Base-by-base conservation (phyloP, 2,113 vertebrate genomes). In the Chionis minor region DNA sequence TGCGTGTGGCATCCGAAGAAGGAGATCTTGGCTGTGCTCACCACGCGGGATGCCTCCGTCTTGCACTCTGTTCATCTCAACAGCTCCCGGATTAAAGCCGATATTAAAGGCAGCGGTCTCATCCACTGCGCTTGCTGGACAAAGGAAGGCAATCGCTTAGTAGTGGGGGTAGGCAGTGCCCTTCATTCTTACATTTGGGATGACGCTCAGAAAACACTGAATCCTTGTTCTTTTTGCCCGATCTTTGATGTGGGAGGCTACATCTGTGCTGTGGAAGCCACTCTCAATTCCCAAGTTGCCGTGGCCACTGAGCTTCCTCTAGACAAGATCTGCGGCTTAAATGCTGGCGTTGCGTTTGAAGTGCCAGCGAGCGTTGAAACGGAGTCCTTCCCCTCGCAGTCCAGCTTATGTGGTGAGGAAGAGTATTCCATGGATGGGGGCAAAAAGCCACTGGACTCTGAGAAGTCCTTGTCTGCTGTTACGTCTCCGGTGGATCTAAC, bases 101-200 rank as follows among this genome's bases (percentile, higher is more conserved):
- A 99, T 62, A 97, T 99, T 62, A 98, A 97, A 90, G 97, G 98
- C 59, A 98, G 98, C 0, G 98, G 98, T 24, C 97, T 98, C 20
- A 98, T 99, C 92, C 99, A 99, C 84, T 99, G 99, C 15, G 99
- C 99, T 1, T 99, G 99, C 56, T 99, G 99, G 99, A 99, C 99
- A 20, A 99, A 97, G 94, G 99, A 99, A 22, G 99, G 99, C 30
- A 98, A 93, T 3, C 98, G 99, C 33, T 96, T 99, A 54, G 99
- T 99, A 15, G 98, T 99, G 58, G 99, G 99, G 3, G 97, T 98
- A 2, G 99, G 99, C 93, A 99, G 98, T 4, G 97, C 98, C 33
- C 98, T 99, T 22, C 99, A 99, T 83, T 99, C 99, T 2, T 99
- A 99, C n/a, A 97, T 99, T 63, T 99, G 99, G 99, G 99, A 99